Base-by-base conservation (phyloP, 1,140 invertebrate genomes). In the Panulirus ornatus region DNA sequence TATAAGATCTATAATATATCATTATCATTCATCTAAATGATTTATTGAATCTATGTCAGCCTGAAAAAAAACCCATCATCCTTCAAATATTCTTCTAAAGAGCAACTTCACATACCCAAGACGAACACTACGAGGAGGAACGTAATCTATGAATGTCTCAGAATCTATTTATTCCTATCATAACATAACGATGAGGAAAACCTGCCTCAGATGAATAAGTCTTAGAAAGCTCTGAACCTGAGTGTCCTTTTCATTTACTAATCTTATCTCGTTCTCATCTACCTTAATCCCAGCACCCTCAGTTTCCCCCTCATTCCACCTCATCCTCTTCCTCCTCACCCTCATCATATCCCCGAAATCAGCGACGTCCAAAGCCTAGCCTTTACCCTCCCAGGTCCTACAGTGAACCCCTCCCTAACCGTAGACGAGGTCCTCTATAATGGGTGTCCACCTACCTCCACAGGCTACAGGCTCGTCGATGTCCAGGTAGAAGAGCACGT, bases 401-500 rank as follows among this genome's bases (percentile, higher is more conserved):
- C n/a, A n/a, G n/a, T n/a, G n/a, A n/a, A n/a, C n/a, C n/a, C n/a
- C n/a, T n/a, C n/a, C n/a, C n/a, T n/a, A n/a, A n/a, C n/a, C n/a
- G n/a, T n/a, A n/a, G n/a, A n/a, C n/a, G n/a, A n/a, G n/a, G n/a
- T n/a, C n/a, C n/a, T n/a, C n/a, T n/a, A n/a, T n/a, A n/a, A n/a
- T n/a, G 2, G 27, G 27, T 2, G 38, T 42, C 63, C 19, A 38
- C 86, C 2, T 81, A 92, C 91, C 91, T 92, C 91, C 91, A 40
- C 58, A 51, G 27, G 91, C 83, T n/a, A 88, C 66, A 9, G 99
- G 98, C 92, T 98, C 96, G 22, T 96, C 97, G 3, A 99, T 94
- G 94, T 98, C 96, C 0, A 99, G 96, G 93, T 97, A 98, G 94
- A 99, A 99, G 16, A 97, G 95, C 11, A 98, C 97, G 93, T 98